Evolutionary conservation across 2,888 invertebrate genomes (phyloP).

Genomic region (Oscheius sp.): DNA sequence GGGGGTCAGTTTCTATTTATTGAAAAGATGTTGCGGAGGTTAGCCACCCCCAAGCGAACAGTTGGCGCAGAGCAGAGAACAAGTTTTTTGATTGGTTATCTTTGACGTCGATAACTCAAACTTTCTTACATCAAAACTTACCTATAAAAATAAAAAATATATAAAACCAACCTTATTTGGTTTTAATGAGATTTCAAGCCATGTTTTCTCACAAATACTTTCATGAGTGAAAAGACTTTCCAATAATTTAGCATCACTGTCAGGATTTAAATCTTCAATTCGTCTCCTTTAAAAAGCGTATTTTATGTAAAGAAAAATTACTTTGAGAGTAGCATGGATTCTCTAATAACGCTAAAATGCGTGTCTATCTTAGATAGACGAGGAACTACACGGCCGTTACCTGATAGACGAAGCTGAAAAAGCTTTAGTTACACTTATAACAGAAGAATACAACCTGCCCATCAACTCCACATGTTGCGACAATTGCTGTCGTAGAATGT

Average conservation of each 20-base stretch:
- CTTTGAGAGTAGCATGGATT: conserved; percentile 20
- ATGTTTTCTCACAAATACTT: conserved; percentile 45
- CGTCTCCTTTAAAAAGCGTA: neutral
- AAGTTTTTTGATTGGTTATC: neutral
- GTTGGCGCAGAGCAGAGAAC: neutral
- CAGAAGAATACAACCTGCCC: conserved; percentile 42
- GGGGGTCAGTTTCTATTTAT: neutral
- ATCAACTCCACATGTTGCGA: conserved; percentile 48
- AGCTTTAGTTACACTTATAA: neutral
- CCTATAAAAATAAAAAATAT: too few species aligned
- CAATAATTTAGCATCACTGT: neutral
- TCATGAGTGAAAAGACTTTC: conserved; percentile 30
- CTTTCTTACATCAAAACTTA: neutral
- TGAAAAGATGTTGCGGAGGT: neutral
- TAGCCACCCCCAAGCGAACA: conserved; percentile 19
- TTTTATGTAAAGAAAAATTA: neutral
- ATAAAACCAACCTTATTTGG: conserved; percentile 25
- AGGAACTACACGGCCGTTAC: conserved; percentile 29
- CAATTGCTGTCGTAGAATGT: conserved; percentile 38
- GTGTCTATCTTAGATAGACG: conserved; percentile 1
- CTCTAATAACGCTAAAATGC: conserved; percentile 18
- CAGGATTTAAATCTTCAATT: neutral
- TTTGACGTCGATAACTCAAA: too few species aligned
- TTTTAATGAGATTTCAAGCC: conserved; percentile 42
- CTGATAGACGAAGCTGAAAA: conserved; percentile 33